phyloP scores from a whole-genome alignment of 2,797 vertebrate genomes.

The Eulemur rubriventer region DNA sequence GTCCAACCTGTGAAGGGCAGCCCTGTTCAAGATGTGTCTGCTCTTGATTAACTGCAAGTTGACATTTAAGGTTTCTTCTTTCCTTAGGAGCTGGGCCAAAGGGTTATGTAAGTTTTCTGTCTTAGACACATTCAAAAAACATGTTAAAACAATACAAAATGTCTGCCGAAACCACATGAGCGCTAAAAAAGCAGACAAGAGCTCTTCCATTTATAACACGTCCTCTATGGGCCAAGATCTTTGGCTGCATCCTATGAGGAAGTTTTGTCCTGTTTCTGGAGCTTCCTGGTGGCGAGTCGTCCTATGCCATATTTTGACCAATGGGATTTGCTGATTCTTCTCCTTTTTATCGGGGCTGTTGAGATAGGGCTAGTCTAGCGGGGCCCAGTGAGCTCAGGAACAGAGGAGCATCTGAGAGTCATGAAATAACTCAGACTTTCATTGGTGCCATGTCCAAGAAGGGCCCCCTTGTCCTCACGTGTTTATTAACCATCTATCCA shows the following conservation, averaged over 20 bases:
- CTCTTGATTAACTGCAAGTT: constrained; percentile 47
- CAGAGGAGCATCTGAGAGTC: no score
- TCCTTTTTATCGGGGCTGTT: not conserved
- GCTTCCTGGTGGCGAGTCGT: not conserved
- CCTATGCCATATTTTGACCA: not conserved
- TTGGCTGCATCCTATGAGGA: not conserved
- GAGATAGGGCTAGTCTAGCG: not conserved
- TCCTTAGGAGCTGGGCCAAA: not conserved
- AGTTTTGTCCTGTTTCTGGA: not conserved
- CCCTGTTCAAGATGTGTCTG: not conserved
- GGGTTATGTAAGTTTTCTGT: constrained; percentile 62
- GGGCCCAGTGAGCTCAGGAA: not conserved
- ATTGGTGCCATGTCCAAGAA: fast-evolving
- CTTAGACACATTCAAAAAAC: constrained; percentile 59
- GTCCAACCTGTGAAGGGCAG: not conserved
- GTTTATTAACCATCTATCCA: fast-evolving
- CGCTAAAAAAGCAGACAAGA: not conserved
- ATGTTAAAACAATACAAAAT: constrained; percentile 53
- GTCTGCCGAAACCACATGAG: not conserved
- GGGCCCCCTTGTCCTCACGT: fast-evolving
- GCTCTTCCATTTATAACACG: fast-evolving
- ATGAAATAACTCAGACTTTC: fast-evolving
- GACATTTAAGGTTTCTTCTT: constrained; percentile 66
- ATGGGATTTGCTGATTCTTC: not conserved
- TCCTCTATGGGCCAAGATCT: not conserved